Conservation (phyloP, 2,888 invertebrate genomes). For the Dilophus febrilis region DNA sequence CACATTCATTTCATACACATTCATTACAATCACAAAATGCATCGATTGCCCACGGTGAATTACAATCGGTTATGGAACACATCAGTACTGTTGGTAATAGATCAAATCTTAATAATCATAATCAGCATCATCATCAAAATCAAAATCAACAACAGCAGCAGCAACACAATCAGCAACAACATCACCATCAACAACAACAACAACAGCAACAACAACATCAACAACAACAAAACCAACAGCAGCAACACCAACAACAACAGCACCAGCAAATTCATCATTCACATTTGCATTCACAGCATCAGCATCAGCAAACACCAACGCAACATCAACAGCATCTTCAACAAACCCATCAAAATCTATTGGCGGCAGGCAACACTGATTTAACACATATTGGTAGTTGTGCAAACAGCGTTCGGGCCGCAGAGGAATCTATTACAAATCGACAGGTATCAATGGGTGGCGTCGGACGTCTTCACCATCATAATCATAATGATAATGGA, state of each 20-base stretch:
- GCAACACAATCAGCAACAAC: not conserved
- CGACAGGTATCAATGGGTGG: conserved; percentile 24
- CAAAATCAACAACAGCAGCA: conserved; percentile 28
- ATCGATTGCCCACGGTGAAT: conserved; percentile 42
- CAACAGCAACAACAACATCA: conserved; percentile 18
- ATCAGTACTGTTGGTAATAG: conserved; percentile 48
- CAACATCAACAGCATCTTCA: conserved; percentile 17
- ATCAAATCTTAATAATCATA: conserved; percentile 22
- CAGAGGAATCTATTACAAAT: conserved; percentile 27
- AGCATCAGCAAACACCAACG: conserved; percentile 28
- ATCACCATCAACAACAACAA: conserved; percentile 16
- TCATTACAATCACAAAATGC: conserved; percentile 45
- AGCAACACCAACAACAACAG: conserved; percentile 27
- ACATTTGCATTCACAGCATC: too few relatives aligned
- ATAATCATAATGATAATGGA: conserved; percentile 31
- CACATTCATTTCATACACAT: conserved; percentile 54
- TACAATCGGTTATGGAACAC: conserved; percentile 62
- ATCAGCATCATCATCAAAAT: too few relatives aligned
- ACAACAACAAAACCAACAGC: too few relatives aligned
- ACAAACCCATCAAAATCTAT: conserved; percentile 33
- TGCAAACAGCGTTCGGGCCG: conserved; percentile 28
- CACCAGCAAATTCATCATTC: conserved; percentile 26
- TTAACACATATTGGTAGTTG: conserved; percentile 28
- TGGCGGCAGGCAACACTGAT: conserved; percentile 30
- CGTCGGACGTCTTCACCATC: conserved; percentile 15